These are phyloP conservation scores for Myotis yumanensis DNA, from an alignment of 2,113 vertebrate genomes.

Conservation along the genomic window DNA sequence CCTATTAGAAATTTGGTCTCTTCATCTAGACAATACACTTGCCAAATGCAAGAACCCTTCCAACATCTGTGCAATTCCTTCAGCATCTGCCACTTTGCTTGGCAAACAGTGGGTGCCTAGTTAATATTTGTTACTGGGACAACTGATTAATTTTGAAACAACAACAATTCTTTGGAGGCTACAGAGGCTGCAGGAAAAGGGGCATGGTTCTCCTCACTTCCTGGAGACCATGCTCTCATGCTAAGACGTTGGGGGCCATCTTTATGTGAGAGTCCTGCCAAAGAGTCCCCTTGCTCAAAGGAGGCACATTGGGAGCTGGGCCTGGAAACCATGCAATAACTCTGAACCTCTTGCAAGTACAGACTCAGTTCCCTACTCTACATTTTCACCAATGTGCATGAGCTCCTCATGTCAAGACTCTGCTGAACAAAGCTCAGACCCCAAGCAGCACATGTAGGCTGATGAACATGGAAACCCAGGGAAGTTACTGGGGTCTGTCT, in stretches of 20 bases:
- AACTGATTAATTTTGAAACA: neutral
- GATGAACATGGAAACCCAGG: neutral
- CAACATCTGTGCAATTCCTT: neutral
- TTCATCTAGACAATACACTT: slow-evolving; percentile 33
- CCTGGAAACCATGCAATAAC: neutral
- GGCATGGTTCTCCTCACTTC: neutral
- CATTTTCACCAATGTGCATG: fast-evolving
- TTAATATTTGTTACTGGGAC: slow-evolving; percentile 22
- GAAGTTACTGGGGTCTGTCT: neutral
- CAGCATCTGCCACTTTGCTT: neutral
- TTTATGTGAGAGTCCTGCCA: neutral
- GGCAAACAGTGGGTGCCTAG: neutral
- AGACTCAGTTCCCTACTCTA: neutral
- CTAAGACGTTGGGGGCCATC: neutral
- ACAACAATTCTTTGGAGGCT: neutral
- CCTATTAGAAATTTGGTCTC: slow-evolving; percentile 14
- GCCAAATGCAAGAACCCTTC: slow-evolving; percentile 16
- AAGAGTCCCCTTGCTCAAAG: neutral
- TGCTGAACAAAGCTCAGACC: neutral
- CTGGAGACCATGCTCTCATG: neutral
- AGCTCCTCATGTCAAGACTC: neutral
- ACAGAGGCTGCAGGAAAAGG: neutral
- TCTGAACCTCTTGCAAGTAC: neutral
- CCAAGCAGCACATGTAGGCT: neutral
- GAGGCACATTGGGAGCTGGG: neutral